Evolutionary conservation across 2,113 vertebrate genomes (phyloP).

Genomic region (Corydoras maculifer): DNA sequence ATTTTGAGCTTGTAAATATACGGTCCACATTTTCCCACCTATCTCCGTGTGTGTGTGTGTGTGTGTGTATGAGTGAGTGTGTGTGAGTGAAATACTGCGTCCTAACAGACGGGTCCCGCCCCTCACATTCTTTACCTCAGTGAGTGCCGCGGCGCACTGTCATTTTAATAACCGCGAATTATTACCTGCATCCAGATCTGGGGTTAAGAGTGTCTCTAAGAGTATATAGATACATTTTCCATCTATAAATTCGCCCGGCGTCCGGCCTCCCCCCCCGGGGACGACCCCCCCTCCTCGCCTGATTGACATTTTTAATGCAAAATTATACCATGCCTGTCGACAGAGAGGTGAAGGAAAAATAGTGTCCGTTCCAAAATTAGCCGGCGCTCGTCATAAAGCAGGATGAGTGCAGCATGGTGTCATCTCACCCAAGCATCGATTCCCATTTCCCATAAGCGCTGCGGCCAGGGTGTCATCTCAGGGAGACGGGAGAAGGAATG

Average conservation of each 20-base stretch:
- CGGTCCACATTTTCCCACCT: neutral
- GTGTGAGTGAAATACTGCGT: conserved; percentile 67
- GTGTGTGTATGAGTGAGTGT: conserved; percentile 48
- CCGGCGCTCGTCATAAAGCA: conserved; percentile 87
- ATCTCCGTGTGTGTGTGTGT: conserved; percentile 5
- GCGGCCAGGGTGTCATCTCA: conserved; percentile 68
- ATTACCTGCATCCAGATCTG: conserved; percentile 83
- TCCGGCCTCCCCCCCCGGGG: conserved; percentile 64
- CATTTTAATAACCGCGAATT: conserved; percentile 92
- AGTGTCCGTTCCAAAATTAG: conserved; percentile 86
- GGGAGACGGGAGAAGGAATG: conserved; percentile 65
- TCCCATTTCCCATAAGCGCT: conserved; percentile 84
- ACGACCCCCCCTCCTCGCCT: conserved; percentile 59
- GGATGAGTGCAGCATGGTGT: conserved; percentile 81
- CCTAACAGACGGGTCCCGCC: conserved; percentile 71
- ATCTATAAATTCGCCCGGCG: conserved; percentile 84
- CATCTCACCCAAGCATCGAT: conserved; percentile 90
- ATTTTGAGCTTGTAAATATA: neutral
- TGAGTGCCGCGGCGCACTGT: conserved; percentile 77
- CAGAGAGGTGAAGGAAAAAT: conserved; percentile 41
- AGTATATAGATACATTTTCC: conserved; percentile 87
- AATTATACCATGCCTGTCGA: conserved; percentile 83
- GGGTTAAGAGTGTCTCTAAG: conserved; percentile 74
- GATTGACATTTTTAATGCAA: conserved; percentile 89
- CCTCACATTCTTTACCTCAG: conserved; percentile 66